These are phyloP conservation scores for Hiodon alosoides DNA, from an alignment of 2,113 vertebrate species.

Conservation along the genomic window DNA sequence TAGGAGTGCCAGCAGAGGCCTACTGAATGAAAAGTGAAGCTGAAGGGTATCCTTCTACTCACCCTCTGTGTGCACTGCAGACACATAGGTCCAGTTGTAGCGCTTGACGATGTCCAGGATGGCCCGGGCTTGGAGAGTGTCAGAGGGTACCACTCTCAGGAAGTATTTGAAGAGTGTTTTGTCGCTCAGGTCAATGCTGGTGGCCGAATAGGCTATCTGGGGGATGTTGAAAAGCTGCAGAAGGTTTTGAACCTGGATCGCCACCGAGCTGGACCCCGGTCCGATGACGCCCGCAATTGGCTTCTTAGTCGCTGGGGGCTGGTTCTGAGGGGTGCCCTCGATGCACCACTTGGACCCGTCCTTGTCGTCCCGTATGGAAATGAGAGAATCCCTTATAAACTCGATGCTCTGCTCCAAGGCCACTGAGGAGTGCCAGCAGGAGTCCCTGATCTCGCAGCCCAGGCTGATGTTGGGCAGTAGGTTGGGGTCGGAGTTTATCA, in stretches of 20 bases:
- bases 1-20: neutral
- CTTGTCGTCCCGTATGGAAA: conserved; percentile 84
- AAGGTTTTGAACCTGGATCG: conserved; percentile 92
- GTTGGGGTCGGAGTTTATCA: conserved; percentile 80
- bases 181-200: conserved; percentile 90
- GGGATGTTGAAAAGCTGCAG: conserved; percentile 94
- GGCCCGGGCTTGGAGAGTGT: conserved; percentile 85
- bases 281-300: conserved; percentile 91
- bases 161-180: conserved; percentile 94
- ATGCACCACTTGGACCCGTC: conserved; percentile 82
- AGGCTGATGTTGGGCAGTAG: conserved; percentile 87
- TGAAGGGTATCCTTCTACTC: conserved; percentile 38
- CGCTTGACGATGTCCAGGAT: conserved; percentile 89
- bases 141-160: conserved; percentile 87
- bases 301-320: conserved; percentile 73
- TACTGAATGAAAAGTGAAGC: neutral
- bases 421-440: conserved; percentile 91
- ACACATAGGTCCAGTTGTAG: conserved; percentile 96
- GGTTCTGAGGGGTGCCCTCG: conserved; percentile 69
- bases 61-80: conserved; percentile 93
- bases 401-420: conserved; percentile 94
- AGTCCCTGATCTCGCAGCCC: conserved; percentile 92
- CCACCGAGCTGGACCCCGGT: conserved; percentile 92
- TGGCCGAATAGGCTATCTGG: conserved; percentile 90
- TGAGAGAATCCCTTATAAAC: conserved; percentile 91